Conservation (phyloP, 1,140 invertebrate species). For the Pentalonia nigronervosa region DNA sequence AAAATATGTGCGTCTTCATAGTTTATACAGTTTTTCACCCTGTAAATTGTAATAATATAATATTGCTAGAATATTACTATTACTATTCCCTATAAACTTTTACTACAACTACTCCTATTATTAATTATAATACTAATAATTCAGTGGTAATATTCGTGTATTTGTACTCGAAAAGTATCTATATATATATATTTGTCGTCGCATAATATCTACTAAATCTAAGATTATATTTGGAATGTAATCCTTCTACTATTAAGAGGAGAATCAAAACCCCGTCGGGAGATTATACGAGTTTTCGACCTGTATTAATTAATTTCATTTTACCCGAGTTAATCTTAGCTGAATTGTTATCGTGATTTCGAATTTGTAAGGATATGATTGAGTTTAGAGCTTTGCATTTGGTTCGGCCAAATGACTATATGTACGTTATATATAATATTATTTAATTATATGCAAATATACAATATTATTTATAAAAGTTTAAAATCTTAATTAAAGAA, state of each 20-base stretch:
- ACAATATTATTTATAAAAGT: neutral
- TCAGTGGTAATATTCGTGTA: neutral
- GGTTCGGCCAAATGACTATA: neutral
- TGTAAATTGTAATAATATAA: neutral
- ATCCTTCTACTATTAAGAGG: neutral
- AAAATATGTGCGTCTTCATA: neutral
- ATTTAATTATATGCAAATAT: too few species aligned
- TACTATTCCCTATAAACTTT: neutral
- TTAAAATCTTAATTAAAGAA: neutral
- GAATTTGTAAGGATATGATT: neutral
- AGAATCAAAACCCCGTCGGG: neutral
- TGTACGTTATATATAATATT: too few species aligned
- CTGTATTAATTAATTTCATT: constrained; percentile 39
- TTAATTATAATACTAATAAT: neutral
- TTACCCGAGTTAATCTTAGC: neutral
- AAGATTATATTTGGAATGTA: constrained; percentile 16
- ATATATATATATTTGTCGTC: constrained; percentile 14
- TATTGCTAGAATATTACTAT: too few species aligned
- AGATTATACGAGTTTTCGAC: neutral
- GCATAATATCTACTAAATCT: neutral
- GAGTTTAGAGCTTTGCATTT: neutral
- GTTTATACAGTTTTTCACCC: neutral
- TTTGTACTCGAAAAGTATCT: neutral
- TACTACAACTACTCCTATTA: neutral
- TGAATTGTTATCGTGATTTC: constrained; percentile 10